Evolutionary conservation across 2,888 invertebrate genomes (phyloP).

Genomic region (Eremobia ochroleuca): DNA sequence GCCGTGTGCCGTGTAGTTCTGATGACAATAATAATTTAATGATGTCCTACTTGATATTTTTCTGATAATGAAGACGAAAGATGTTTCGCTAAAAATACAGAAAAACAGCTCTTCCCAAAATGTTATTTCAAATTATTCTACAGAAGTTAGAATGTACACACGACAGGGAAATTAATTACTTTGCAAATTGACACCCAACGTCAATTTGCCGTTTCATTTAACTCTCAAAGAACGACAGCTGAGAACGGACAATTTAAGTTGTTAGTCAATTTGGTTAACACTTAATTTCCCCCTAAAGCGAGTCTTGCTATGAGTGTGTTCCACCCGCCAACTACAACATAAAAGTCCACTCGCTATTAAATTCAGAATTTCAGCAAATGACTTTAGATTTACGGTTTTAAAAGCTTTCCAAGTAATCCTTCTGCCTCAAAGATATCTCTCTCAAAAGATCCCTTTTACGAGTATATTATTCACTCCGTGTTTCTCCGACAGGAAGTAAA

Average conservation of each 20-base stretch:
- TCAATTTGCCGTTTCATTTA: too few species aligned
- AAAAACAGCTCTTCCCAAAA: too few species aligned
- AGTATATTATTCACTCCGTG: not conserved
- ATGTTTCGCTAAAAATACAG: not conserved
- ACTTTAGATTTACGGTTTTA: not conserved
- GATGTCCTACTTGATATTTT: not conserved
- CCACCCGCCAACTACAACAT: not conserved
- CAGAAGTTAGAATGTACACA: too few species aligned
- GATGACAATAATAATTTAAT: not conserved
- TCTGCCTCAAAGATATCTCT: constrained; percentile 20
- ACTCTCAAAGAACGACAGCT: too few species aligned
- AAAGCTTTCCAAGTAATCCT: not conserved
- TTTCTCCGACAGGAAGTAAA: constrained; percentile 19
- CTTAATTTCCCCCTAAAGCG: not conserved
- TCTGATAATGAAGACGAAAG: not conserved
- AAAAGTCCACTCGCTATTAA: not conserved
- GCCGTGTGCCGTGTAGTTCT: not conserved
- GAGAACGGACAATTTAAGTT: too few species aligned
- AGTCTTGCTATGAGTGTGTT: not conserved
- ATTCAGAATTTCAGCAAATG: constrained; percentile 14
- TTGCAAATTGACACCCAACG: too few species aligned
- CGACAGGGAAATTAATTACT: too few species aligned
- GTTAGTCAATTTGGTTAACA: too few species aligned
- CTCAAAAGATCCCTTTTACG: not conserved
- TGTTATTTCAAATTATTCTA: too few species aligned